Evolutionary conservation across 2,888 invertebrate genomes (phyloP), one percentile per base, ranked within the genome.

Genomic region (Esperia sulphurella): DNA sequence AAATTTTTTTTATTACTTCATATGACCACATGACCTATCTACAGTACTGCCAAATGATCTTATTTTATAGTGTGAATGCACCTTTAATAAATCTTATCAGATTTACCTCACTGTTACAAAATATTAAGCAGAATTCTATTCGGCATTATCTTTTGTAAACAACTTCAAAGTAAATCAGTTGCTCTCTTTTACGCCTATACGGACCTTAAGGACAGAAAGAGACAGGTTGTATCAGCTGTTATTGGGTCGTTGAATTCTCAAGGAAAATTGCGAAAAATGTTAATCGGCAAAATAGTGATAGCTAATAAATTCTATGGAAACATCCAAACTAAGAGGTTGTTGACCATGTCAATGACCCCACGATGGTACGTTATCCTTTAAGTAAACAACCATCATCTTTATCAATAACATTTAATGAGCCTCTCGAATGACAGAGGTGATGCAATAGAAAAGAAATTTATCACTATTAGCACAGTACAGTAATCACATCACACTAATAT

Each of bases 261-360:
- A 40, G 3, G 35, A 33, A 39, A 39, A 39, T 14, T n/a, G n/a
- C 39, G 5, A 39, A 13, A 39, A 14, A 39, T n/a, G 3, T 3
- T 35, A n/a, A 35, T n/a, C 35, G 6, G n/a, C 9, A 39, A 14
- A 7, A n/a, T n/a, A n/a, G n/a, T n/a, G n/a, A n/a, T n/a, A n/a
- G n/a, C n/a, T n/a, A n/a, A 41, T 41, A 41, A 31, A 38, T 31
- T 29, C 40, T 45, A 33, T 63, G 61, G 60, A 68, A 62, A 61
- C 53, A 47, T 57, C 59, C 57, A 49, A 51, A 49, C 51, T 54
- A 50, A 56, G 58, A 56, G 60, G 61, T 59, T 55, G 59, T 52
- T 51, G 44, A 48, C 14, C 41, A 43, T 54, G 69, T 59, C 68
- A 57, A 50, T 63, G 64, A 66, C 65, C 68, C 54, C 31, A 10